Conservation (phyloP, 2,888 invertebrate species). For the Xanthostigma xanthostigma region DNA sequence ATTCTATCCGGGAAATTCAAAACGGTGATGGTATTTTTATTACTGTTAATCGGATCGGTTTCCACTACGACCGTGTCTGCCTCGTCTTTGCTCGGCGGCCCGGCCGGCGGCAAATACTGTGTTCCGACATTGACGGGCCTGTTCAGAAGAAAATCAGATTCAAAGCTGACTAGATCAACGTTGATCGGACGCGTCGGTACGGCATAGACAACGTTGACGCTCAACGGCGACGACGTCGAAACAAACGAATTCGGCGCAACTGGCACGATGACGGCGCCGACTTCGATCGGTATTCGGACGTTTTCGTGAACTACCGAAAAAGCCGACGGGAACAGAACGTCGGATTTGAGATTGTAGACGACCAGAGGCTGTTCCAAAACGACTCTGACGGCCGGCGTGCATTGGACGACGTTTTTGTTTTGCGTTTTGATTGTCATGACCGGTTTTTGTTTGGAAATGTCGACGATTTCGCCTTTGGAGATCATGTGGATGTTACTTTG, state of each 20-base stretch:
- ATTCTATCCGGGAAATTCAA: slow-evolving; percentile 22
- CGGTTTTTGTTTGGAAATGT: slow-evolving; percentile 24
- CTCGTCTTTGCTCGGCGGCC: slow-evolving; percentile 3
- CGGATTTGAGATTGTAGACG: slow-evolving; percentile 24
- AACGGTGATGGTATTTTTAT: slow-evolving; percentile 19
- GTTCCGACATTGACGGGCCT: slow-evolving; percentile 12
- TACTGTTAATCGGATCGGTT: slow-evolving; percentile 16
- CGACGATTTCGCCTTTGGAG: slow-evolving; percentile 24
- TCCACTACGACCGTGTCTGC: not conserved
- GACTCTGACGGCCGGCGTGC: slow-evolving; percentile 29
- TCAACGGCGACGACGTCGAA: slow-evolving; percentile 23
- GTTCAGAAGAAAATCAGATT: slow-evolving; percentile 10
- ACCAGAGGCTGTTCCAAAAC: slow-evolving; percentile 26
- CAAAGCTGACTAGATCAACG: slow-evolving; percentile 12
- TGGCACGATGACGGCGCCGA: slow-evolving; percentile 31
- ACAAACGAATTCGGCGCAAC: slow-evolving; percentile 21
- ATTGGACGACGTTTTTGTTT: slow-evolving; percentile 21
- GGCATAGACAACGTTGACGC: slow-evolving; percentile 28
- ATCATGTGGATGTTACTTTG: slow-evolving; percentile 24
- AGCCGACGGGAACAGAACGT: slow-evolving; percentile 28
- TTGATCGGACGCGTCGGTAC: slow-evolving; percentile 25
- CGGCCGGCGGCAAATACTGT: slow-evolving; percentile 6
- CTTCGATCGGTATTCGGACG: slow-evolving; percentile 25
- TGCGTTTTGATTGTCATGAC: slow-evolving; percentile 24
- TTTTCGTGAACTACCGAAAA: slow-evolving; percentile 26